A percentile compares a stretch with the other conserved stretches of the same genome.
These are phyloP conservation scores for Micromys minutus DNA, from an alignment of 2,113 vertebrate genomes.

Conservation along the genomic window DNA sequence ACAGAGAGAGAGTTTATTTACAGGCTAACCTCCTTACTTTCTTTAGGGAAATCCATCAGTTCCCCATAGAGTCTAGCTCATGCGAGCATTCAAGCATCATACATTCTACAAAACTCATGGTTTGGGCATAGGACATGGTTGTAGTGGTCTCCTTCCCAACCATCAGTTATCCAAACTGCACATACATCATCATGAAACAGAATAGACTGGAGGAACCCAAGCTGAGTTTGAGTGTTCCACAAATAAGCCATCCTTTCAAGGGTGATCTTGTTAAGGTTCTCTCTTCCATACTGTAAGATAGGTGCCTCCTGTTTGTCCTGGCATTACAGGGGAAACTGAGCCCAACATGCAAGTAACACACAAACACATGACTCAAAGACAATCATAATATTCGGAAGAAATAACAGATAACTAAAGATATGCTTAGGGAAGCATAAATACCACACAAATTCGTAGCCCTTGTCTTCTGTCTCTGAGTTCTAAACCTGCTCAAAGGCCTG, in stretches of 20 bases:
- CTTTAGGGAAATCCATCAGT: no score
- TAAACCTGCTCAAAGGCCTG: neutral
- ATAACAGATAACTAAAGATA: neutral
- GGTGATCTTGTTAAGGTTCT: neutral
- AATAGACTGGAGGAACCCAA: no score
- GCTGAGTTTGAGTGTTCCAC: neutral
- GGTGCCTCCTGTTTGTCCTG: neutral
- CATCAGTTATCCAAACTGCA: no score
- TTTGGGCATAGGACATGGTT: neutral
- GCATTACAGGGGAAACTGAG: neutral
- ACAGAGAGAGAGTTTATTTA: no score
- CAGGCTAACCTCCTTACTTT: neutral
- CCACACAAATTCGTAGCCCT: no score
- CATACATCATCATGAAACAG: no score
- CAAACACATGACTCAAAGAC: neutral
- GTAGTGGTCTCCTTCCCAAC: neutral
- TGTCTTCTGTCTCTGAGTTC: neutral
- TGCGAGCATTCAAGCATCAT: neutral
- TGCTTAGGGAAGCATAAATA: neutral
- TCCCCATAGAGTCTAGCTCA: neutral
- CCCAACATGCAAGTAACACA: neutral
- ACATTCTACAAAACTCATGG: neutral
- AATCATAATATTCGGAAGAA: neutral
- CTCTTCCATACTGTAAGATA: neutral
- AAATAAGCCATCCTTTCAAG: neutral